A percentile compares a stretch with the other conserved stretches of the same genome.
These are phyloP conservation scores for Atrichornis clamosus DNA, from an alignment of 2,113 vertebrate species.

Conservation along the genomic window DNA sequence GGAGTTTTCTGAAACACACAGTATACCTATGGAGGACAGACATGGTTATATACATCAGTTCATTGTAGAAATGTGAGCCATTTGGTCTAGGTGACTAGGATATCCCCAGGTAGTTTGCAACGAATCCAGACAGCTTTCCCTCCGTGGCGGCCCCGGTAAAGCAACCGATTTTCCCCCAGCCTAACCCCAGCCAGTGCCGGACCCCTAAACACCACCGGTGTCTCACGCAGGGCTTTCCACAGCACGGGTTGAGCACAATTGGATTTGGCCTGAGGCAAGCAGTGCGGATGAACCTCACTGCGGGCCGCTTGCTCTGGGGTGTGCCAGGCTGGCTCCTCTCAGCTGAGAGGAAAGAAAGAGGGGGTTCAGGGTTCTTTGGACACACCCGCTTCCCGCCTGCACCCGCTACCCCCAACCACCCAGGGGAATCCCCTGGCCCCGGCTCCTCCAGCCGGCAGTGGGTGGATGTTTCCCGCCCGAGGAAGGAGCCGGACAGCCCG, in stretches of 20 bases:
- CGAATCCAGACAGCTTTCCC: neutral
- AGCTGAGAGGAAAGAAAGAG: neutral
- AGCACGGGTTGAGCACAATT: neutral
- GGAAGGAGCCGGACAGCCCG: neutral
- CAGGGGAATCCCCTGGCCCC: neutral
- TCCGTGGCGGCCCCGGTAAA: neutral
- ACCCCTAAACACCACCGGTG: neutral
- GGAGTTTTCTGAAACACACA: neutral
- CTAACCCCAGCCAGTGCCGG: neutral
- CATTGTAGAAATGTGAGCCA: neutral
- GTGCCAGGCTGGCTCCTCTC: neutral
- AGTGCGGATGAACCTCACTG: neutral
- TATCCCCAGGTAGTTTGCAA: slow-evolving; percentile 55
- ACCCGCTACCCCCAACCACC: neutral
- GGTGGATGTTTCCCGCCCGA: neutral
- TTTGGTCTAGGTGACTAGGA: neutral
- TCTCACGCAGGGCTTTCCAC: neutral
- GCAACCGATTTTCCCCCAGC: neutral
- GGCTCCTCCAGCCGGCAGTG: neutral
- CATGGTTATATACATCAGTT: neutral
- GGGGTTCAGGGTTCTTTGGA: neutral
- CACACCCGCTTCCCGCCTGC: accelerated
- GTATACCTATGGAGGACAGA: neutral
- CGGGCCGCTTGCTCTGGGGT: neutral
- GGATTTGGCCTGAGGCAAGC: neutral